phyloP scores from a whole-genome alignment of 2,113 vertebrate species.

The Azemiops feae region DNA sequence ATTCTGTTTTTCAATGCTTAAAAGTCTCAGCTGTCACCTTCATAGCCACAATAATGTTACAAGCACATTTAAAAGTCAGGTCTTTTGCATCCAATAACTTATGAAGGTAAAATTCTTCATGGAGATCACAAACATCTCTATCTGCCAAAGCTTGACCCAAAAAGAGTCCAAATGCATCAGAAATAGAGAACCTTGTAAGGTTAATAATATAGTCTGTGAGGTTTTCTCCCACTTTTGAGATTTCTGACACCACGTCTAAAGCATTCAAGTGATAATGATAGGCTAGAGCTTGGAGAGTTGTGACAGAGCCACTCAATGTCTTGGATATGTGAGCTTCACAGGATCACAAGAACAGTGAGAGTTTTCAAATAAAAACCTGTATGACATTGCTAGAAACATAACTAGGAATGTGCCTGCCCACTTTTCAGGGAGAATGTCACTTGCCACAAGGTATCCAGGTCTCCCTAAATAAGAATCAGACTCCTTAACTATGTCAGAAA shows the following conservation, averaged over 20 bases:
- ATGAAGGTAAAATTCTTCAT: not conserved
- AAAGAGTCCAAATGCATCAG: not conserved
- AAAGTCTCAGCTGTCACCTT: not conserved
- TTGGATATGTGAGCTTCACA: not conserved
- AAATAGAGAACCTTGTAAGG: not conserved
- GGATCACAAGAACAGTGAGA: not conserved
- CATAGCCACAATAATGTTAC: not conserved
- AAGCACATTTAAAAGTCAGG: not conserved
- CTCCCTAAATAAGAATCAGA: not conserved
- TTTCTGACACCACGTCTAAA: not conserved
- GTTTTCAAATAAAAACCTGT: not conserved
- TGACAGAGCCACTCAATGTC: not conserved
- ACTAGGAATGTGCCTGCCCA: not conserved
- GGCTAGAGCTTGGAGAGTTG: not conserved
- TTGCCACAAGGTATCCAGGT: not conserved
- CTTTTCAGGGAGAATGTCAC: not conserved
- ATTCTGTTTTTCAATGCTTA: not conserved
- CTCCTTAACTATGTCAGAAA: not conserved
- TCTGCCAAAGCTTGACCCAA: not conserved
- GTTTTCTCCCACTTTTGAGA: not conserved
- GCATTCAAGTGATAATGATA: not conserved
- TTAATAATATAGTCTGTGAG: not conserved
- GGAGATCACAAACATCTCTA: not conserved
- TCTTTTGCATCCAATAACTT: not conserved
- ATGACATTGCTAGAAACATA: not conserved